Conservation (phyloP, 2,888 invertebrate genomes). For the Arctia plantaginis region DNA sequence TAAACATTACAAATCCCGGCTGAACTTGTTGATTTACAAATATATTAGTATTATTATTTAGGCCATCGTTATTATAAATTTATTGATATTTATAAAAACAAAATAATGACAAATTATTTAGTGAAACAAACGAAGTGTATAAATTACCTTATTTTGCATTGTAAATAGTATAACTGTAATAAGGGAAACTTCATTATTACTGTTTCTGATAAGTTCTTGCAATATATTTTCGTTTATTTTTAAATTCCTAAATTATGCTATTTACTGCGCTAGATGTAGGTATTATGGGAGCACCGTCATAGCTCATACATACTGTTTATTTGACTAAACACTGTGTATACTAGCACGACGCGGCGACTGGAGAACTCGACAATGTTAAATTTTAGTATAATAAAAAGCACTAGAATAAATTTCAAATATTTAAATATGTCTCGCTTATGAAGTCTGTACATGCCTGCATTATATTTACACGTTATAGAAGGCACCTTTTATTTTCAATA, state of each 20-base stretch:
- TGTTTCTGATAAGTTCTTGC: slow-evolving; percentile 81
- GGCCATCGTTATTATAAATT: slow-evolving; percentile 79
- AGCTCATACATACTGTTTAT: slow-evolving; percentile 53
- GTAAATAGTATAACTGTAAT: slow-evolving; percentile 81
- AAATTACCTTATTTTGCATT: slow-evolving; percentile 81
- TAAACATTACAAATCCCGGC: slow-evolving; percentile 53
- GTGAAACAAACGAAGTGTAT: slow-evolving; percentile 73
- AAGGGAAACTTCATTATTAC: slow-evolving; percentile 58
- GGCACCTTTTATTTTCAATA: slow-evolving; percentile 29
- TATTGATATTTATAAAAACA: slow-evolving; percentile 77
- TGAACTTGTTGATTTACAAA: slow-evolving; percentile 59
- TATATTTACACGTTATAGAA: slow-evolving; percentile 21
- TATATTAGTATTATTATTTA: slow-evolving; percentile 78
- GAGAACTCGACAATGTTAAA: slow-evolving; percentile 55
- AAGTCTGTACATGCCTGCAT: slow-evolving; percentile 53
- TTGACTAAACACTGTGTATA: slow-evolving; percentile 49
- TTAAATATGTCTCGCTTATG: slow-evolving; percentile 56
- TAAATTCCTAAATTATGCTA: slow-evolving; percentile 61
- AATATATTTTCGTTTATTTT: slow-evolving; percentile 71
- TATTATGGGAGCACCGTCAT: slow-evolving; percentile 38
- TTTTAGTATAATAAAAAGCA: slow-evolving; percentile 61
- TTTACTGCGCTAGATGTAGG: slow-evolving; percentile 71
- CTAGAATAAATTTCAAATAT: slow-evolving; percentile 57
- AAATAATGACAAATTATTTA: slow-evolving; percentile 83
- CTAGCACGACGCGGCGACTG: slow-evolving; percentile 67